Conservation (phyloP, 92 coral and sea anemone species). For the Anthopleura xanthogrammica region DNA sequence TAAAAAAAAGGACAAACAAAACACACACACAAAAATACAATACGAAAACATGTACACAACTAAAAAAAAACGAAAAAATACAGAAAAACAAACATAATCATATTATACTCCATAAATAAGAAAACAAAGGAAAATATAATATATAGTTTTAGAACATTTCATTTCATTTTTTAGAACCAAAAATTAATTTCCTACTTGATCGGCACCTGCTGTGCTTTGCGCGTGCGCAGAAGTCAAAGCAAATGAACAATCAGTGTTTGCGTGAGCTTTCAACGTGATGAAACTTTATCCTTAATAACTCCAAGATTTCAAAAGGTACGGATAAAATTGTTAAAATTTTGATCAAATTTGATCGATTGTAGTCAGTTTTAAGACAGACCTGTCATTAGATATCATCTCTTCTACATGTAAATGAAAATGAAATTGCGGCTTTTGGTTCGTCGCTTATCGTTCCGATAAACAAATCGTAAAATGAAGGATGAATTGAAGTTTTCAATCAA, state of each 20-base stretch:
- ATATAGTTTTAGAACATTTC: no score
- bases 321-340: neutral
- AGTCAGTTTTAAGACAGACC: neutral
- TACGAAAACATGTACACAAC: no score
- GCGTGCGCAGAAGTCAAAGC: neutral
- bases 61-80: no score
- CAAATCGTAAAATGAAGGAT: neutral
- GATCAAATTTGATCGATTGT: neutral
- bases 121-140: no score
- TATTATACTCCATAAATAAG: no score
- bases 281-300: neutral
- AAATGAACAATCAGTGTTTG: neutral
- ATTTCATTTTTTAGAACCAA: no score
- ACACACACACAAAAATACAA: no score
- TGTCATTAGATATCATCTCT: neutral
- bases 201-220: neutral
- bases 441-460: neutral
- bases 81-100: no score
- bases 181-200: no score
- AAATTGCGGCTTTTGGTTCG: neutral
- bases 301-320: neutral
- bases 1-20: no score
- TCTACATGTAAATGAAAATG: neutral
- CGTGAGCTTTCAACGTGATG: neutral
- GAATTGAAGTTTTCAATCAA: neutral